Base-by-base conservation (phyloP, 2,888 invertebrate species). In the Plemyria rubiginata region DNA sequence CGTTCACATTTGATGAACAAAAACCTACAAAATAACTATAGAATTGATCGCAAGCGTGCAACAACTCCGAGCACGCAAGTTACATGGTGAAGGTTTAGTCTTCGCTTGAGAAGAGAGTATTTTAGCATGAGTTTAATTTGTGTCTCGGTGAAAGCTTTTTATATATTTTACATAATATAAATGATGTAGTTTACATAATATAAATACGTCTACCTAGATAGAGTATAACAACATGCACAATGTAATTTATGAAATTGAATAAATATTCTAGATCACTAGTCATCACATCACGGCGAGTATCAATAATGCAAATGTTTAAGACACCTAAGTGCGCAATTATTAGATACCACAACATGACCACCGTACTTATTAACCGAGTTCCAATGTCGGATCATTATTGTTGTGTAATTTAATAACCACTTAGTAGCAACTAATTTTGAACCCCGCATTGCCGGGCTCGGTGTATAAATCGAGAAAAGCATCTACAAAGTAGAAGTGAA, bases 181-280 rank as follows among this genome's bases (percentile, higher is more conserved):
- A n/a, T 29, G 29, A 29, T 29, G 29, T 7, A 29, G 29, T n/a
- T n/a, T n/a, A n/a, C n/a, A n/a, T n/a, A n/a, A n/a, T n/a, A n/a
- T n/a, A 54, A 46, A 54, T 9, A 38, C 46, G 36, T 22, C 22
- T 2, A 22, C 40, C n/a, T 40, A 40, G 12, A 16, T 12, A 16
- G 12, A 32, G 16, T 32, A 11, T 45, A 49, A 29, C 32, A 52
- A 45, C 36, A 38, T 53, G 43, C 32, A 55, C 51, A 38, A 16
- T 52, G 15, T 43, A n/a, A 52, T 57, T 32, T 41, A 69, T 61
- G 49, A 64, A 49, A 60, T 71, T 32, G 68, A 74, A 78, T 41
- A 41, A 76, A 73, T 81, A 82, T 82, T 76, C 76, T 74, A 75
- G 74, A 75, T 53, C 22, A 57, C 82, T 81, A 83, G 62, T 79